Percentiles rank a stretch among this genome's conserved stretches.
Conservation (phyloP, 2,113 vertebrate species). For the Odocoileus hemionus region DNA sequence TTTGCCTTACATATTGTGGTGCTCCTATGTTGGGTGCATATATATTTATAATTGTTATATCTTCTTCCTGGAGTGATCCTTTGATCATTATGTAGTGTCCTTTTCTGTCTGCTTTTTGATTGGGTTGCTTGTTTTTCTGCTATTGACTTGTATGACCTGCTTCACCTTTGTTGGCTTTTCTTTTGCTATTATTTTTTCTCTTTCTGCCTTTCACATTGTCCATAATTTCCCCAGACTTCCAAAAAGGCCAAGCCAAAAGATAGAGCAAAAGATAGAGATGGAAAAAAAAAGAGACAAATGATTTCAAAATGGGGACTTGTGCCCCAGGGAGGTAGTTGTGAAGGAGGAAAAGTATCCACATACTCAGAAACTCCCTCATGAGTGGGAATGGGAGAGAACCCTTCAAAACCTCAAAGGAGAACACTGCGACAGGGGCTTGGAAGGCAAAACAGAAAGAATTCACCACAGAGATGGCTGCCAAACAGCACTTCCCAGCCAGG, state of each 20-base stretch:
- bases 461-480: not conserved
- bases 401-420: not conserved
- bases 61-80: not conserved
- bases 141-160: not conserved
- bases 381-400: not conserved
- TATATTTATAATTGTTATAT: not conserved
- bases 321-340: not conserved
- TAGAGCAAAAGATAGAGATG: not conserved
- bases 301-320: not conserved
- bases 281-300: not conserved
- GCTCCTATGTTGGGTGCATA: not conserved
- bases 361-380: not conserved
- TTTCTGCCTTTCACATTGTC: not conserved
- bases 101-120: not conserved
- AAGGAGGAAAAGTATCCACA: not conserved
- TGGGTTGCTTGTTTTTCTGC: not conserved
- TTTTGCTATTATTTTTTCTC: not conserved
- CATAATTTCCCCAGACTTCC: not conserved
- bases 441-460: not conserved
- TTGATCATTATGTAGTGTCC: not conserved
- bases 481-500: not conserved
- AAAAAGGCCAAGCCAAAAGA: not conserved
- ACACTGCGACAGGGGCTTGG: accelerated
- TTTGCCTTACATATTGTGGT: not conserved
- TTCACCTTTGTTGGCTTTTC: not conserved